phyloP scores from a whole-genome alignment of 1,140 invertebrate genomes.

The Ooceraea biroi region DNA sequence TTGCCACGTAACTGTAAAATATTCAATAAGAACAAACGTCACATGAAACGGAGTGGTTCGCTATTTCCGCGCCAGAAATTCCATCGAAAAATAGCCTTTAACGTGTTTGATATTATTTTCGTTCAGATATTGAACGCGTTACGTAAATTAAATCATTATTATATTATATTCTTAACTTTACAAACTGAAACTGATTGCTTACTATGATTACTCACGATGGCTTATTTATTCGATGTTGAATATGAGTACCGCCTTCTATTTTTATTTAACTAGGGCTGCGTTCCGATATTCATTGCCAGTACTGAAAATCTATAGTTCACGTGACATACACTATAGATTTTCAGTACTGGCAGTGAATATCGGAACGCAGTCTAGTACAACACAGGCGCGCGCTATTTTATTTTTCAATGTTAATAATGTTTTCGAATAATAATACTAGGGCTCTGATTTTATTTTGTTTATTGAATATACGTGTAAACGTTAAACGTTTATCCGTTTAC shows the following conservation, averaged over 20 bases:
- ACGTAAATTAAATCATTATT: background rate
- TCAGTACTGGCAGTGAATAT: too few species aligned
- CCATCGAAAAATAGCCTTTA: background rate
- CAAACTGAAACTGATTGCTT: background rate
- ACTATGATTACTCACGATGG: background rate
- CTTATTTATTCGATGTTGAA: constrained; percentile 22
- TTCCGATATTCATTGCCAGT: too few species aligned
- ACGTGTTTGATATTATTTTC: background rate
- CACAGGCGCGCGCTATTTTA: too few species aligned
- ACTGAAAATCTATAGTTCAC: too few species aligned
- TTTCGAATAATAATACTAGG: too few species aligned
- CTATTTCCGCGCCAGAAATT: background rate
- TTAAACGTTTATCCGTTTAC: too few species aligned
- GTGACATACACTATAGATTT: too few species aligned
- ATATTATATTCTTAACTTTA: background rate
- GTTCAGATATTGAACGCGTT: background rate
- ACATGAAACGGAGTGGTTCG: background rate
- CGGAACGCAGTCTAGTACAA: too few species aligned
- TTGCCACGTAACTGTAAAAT: background rate
- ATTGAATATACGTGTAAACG: too few species aligned
- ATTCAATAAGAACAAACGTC: background rate
- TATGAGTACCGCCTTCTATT: background rate
- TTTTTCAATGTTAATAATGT: too few species aligned
- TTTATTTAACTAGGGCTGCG: too few species aligned
- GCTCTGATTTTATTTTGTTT: too few species aligned